Conservation (phyloP, 2,888 invertebrate species). For the Andrena praecox region DNA sequence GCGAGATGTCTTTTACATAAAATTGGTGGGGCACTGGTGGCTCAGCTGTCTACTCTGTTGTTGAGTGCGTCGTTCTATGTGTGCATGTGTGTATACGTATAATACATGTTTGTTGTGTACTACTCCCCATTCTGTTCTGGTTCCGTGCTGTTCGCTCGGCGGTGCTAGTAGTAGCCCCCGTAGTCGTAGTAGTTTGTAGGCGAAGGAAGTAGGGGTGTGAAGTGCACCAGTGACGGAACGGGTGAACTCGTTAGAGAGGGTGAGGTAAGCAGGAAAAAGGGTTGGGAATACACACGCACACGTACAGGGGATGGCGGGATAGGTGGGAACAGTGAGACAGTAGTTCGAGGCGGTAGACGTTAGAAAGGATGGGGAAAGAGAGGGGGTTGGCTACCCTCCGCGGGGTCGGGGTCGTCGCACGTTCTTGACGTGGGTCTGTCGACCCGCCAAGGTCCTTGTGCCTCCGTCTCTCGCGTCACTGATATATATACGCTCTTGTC, state of each 20-base stretch:
- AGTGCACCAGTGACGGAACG: conserved; percentile 66
- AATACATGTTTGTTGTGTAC: conserved; percentile 50
- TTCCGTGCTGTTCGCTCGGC: conserved; percentile 58
- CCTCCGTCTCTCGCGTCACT: conserved; percentile 48
- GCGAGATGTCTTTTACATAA: conserved; percentile 73
- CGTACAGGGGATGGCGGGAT: conserved; percentile 34
- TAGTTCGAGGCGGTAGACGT: conserved; percentile 32
- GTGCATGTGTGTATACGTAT: conserved; percentile 35
- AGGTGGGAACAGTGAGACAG: conserved; percentile 47
- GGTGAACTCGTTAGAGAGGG: conserved; percentile 64
- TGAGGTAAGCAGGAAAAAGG: conserved; percentile 63
- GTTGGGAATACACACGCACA: conserved; percentile 45
- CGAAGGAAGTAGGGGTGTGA: conserved; percentile 63
- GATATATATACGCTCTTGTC: conserved; percentile 33
- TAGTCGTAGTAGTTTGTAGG: conserved; percentile 44
- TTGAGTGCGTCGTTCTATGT: conserved; percentile 62
- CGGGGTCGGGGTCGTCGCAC: conserved; percentile 83
- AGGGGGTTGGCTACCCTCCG: conserved; percentile 63
- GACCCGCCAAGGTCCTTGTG: conserved; percentile 82
- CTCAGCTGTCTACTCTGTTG: conserved; percentile 78
- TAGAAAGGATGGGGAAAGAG: conserved; percentile 37
- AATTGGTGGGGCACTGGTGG: conserved; percentile 71
- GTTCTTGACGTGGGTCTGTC: conserved; percentile 82
- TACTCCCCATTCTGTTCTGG: conserved; percentile 58
- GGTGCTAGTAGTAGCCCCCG: conserved; percentile 48